These are phyloP conservation scores for Laodelphax striatellus DNA, from an alignment of 1,140 invertebrate genomes.

Conservation along the genomic window DNA sequence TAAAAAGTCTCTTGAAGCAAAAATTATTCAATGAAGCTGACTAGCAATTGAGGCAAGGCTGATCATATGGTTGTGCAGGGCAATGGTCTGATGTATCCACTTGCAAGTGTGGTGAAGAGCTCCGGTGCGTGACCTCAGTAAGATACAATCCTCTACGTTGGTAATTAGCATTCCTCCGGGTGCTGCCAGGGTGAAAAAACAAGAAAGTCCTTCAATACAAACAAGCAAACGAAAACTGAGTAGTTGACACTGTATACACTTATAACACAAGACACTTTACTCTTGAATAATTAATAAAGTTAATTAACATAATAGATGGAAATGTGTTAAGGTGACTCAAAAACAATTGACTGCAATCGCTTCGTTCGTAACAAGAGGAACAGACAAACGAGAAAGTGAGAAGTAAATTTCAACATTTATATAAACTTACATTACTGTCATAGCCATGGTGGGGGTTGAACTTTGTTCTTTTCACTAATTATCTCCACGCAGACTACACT, in stretches of 20 bases:
- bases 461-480: too few species aligned
- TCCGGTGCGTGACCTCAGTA: conserved; percentile 68
- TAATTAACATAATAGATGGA: neutral
- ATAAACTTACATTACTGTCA: too few species aligned
- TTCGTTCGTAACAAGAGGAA: too few species aligned
- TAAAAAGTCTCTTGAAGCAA: too few species aligned
- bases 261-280: neutral
- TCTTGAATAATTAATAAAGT: neutral
- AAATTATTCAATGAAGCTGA: conserved; percentile 1
- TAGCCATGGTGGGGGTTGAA: too few species aligned
- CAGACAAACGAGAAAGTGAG: too few species aligned
- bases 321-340: neutral
- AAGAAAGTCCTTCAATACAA: neutral
- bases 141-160: conserved; percentile 69
- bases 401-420: too few species aligned
- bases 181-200: conserved; percentile 40
- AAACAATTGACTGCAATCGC: too few species aligned
- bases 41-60: conserved; percentile 45
- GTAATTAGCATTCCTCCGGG: conserved; percentile 59
- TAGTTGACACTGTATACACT: neutral
- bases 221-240: neutral
- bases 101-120: conserved; percentile 80
- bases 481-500: too few species aligned
- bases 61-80: conserved; percentile 74
- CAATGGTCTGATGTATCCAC: conserved; percentile 82